These are phyloP conservation scores for Bryconaethiops microstoma DNA, from an alignment of 2,797 vertebrate genomes.

Conservation along the genomic window DNA sequence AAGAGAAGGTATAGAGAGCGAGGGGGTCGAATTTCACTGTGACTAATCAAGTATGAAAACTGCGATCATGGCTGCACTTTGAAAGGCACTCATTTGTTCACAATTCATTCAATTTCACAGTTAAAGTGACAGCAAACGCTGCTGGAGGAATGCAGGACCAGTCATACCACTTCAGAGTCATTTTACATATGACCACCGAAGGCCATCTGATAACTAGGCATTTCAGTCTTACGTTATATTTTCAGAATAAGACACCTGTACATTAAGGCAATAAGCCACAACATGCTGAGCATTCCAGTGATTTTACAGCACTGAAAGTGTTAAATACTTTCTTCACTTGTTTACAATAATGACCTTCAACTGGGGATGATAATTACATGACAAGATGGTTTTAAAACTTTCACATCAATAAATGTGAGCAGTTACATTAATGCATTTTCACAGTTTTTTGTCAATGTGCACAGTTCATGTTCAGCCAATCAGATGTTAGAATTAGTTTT, in stretches of 20 bases:
- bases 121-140: conserved; percentile 42
- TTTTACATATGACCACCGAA: background rate
- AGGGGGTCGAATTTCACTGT: conserved; percentile 33
- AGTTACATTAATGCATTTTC: too few species aligned
- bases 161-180: conserved; percentile 13
- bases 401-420: too few species aligned
- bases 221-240: background rate
- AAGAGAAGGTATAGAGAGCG: conserved; percentile 40
- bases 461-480: background rate
- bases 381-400: too few species aligned
- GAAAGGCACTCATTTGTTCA: conserved; percentile 45
- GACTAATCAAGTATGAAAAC: conserved; percentile 65
- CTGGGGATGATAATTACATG: too few species aligned
- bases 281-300: background rate
- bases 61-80: conserved; percentile 57
- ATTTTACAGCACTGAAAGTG: background rate
- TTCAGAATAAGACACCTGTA: background rate
- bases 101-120: conserved; percentile 33
- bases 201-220: background rate
- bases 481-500: background rate
- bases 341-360: too few species aligned
- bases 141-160: conserved; percentile 56
- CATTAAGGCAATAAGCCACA: background rate
- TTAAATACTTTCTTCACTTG: too few species aligned
- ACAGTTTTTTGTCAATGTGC: too few species aligned